A percentile compares a stretch with the other conserved stretches of the same genome.
These are phyloP conservation scores for Megamerina dolium DNA, from an alignment of 2,888 invertebrate species.

Conservation along the genomic window DNA sequence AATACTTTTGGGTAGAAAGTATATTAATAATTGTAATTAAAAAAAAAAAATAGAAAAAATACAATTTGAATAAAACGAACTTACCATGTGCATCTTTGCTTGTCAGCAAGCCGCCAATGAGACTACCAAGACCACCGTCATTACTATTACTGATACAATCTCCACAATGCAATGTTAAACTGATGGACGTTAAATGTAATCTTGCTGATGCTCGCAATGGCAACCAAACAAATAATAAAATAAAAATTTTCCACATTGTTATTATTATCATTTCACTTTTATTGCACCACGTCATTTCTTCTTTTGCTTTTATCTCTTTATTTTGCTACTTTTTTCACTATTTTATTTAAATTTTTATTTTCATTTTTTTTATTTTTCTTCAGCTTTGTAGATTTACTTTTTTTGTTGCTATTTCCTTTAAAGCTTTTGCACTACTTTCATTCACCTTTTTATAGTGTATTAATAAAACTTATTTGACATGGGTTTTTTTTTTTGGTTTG, in stretches of 20 bases:
- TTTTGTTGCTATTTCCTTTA: constrained; percentile 1
- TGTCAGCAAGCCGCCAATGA: constrained; percentile 28
- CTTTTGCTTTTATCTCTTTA: constrained; percentile 8
- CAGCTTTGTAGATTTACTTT: too few relatives aligned
- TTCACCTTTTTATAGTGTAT: too few relatives aligned
- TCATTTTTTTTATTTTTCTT: constrained; percentile 1
- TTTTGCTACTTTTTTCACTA: constrained; percentile 17
- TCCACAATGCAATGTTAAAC: constrained; percentile 20
- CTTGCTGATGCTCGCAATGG: constrained; percentile 30
- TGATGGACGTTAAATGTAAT: constrained; percentile 34
- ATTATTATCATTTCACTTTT: constrained; percentile 48
- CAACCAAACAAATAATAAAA: constrained; percentile 30
- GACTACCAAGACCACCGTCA: constrained; percentile 17
- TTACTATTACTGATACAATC: constrained; percentile 15
- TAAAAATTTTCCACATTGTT: constrained; percentile 47
- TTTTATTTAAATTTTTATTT: constrained; percentile 4
- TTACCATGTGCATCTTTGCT: constrained; percentile 46
- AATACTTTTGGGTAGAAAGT: too few relatives aligned
- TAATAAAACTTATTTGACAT: too few relatives aligned
- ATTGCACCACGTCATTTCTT: constrained; percentile 39
- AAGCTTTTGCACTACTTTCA: not conserved
- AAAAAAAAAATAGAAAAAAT: constrained; percentile 3
- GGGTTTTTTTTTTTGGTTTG: constrained; percentile 5
- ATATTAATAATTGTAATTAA: too few relatives aligned
- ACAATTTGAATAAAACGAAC: constrained; percentile 26